A percentile compares a stretch with the other conserved stretches of the same genome.
These are phyloP conservation scores for Gobio gobio DNA, from an alignment of 2,113 vertebrate species.

Conservation along the genomic window DNA sequence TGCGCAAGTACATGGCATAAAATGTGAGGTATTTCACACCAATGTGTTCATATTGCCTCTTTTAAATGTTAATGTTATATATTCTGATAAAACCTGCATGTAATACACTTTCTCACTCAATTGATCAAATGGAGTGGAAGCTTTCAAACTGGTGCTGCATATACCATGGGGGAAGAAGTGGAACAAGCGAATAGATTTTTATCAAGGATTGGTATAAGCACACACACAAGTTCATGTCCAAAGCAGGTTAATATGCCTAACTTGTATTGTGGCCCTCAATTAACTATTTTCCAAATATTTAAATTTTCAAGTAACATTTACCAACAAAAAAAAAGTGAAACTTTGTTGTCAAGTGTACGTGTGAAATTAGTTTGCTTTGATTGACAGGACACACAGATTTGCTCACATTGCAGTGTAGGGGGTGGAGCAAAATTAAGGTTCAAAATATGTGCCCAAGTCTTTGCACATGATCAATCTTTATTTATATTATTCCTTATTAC, in stretches of 20 bases:
- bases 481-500: not conserved
- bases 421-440: constrained; percentile 19
- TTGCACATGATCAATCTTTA: not conserved
- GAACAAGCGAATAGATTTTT: constrained; percentile 32
- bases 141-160: constrained; percentile 16
- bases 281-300: too few relatives aligned
- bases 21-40: constrained; percentile 46
- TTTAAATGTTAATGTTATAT: not conserved
- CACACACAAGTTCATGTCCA: constrained; percentile 42
- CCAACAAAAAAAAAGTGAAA: too few relatives aligned
- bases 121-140: constrained; percentile 32
- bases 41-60: too few relatives aligned
- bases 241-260: not conserved
- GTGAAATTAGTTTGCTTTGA: too few relatives aligned
- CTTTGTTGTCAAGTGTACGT: too few relatives aligned
- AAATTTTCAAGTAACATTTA: too few relatives aligned
- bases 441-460: not conserved
- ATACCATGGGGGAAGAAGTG: constrained; percentile 26
- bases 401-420: constrained; percentile 4
- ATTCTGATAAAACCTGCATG: not conserved
- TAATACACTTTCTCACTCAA: not conserved
- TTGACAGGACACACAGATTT: not conserved
- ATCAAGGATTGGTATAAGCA: constrained; percentile 28
- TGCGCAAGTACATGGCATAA: constrained; percentile 32
- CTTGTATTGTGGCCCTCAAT: too few relatives aligned